Conservation (phyloP, 2,888 invertebrate genomes). For the Tipula lateralis region DNA sequence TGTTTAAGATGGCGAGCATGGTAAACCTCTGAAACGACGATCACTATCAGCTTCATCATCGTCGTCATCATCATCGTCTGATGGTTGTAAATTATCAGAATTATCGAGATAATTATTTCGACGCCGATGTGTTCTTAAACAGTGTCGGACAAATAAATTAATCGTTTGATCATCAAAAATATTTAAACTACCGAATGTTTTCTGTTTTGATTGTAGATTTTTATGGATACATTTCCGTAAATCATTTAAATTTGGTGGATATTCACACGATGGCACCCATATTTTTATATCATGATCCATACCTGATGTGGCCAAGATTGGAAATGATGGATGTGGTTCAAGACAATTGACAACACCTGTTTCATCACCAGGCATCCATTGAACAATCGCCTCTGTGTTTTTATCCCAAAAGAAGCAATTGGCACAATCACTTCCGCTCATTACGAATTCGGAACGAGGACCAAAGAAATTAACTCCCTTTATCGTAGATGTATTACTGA, state of each 20-base stretch:
- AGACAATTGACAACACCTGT: conserved; percentile 87
- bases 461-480: conserved; percentile 95
- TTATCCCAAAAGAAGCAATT: conserved; percentile 87
- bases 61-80: background rate
- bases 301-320: conserved; percentile 81
- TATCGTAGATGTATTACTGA: conserved; percentile 67
- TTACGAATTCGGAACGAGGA: conserved; percentile 79
- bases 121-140: conserved; percentile 38
- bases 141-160: conserved; percentile 43
- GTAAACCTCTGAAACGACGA: background rate
- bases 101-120: conserved; percentile 20
- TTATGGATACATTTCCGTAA: conserved; percentile 40
- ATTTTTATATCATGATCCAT: conserved; percentile 89
- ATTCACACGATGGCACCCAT: conserved; percentile 72
- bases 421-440: conserved; percentile 92
- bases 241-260: conserved; percentile 40
- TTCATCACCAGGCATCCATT: conserved; percentile 76
- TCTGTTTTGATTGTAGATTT: conserved; percentile 30
- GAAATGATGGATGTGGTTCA: conserved; percentile 83
- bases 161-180: conserved; percentile 42
- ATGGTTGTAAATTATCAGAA: background rate
- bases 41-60: conserved; percentile 27
- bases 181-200: conserved; percentile 15
- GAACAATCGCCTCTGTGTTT: conserved; percentile 79
- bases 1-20: conserved; percentile 29